Conservation (phyloP, 2,888 invertebrate genomes). For the Gari tellinella region DNA sequence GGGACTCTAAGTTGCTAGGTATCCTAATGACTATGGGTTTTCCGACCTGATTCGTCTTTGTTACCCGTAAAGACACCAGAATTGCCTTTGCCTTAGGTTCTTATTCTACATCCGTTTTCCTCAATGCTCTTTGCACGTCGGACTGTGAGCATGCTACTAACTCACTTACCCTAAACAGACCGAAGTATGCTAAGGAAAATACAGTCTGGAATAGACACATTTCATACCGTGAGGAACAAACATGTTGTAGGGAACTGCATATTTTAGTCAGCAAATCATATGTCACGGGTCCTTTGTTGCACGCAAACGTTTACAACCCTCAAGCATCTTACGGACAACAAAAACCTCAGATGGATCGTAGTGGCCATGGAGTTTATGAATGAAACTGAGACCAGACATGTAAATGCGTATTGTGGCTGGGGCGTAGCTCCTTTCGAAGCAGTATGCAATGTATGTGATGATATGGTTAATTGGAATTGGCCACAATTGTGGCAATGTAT, state of each 20-base stretch:
- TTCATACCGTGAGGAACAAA: constrained; percentile 29
- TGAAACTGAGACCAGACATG: constrained; percentile 30
- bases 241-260: neutral
- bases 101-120: constrained; percentile 1
- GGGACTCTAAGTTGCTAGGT: constrained; percentile 4
- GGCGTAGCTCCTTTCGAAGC: constrained; percentile 31
- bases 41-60: too few species aligned
- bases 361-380: constrained; percentile 18
- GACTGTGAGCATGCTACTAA: neutral
- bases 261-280: constrained; percentile 12
- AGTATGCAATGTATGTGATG: constrained; percentile 26
- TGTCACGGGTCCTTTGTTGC: too few species aligned
- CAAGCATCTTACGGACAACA: constrained; percentile 28
- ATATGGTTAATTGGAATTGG: too few species aligned
- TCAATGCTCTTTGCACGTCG: neutral
- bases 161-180: too few species aligned
- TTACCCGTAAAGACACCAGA: constrained; percentile 7
- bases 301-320: constrained; percentile 17
- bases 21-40: constrained; percentile 6
- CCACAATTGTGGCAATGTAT: constrained; percentile 4
- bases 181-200: constrained; percentile 20
- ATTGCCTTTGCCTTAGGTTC: constrained; percentile 3
- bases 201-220: constrained; percentile 15
- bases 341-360: constrained; percentile 16
- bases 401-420: constrained; percentile 28